Evolutionary conservation across 2,113 vertebrate genomes (phyloP).

Genomic region (Myiozetetes cayanensis): DNA sequence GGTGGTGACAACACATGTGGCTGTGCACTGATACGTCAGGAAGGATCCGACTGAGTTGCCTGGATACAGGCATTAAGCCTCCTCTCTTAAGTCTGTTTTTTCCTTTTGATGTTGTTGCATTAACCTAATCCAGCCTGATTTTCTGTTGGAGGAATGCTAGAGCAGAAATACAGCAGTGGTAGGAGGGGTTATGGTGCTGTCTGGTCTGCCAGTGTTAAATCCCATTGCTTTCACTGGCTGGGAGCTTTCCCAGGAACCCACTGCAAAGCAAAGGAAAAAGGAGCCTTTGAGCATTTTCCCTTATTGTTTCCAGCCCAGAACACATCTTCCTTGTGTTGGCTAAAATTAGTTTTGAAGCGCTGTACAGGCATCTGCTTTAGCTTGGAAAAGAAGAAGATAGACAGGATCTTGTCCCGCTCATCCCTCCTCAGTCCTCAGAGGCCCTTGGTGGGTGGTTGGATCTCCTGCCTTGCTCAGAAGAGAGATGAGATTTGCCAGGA

Average conservation of each 20-base stretch:
- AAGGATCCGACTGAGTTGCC: not conserved
- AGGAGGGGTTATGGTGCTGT: not conserved
- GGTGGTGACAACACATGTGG: not conserved
- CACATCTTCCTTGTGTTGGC: not conserved
- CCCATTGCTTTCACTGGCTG: not conserved
- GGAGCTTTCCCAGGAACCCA: not conserved
- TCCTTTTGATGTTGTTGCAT: not conserved
- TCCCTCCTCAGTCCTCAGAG: not conserved
- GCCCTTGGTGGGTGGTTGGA: not conserved
- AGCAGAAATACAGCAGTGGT: not conserved
- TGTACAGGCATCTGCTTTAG: not conserved
- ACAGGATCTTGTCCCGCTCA: not conserved
- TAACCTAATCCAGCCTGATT: not conserved
- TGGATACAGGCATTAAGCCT: not conserved
- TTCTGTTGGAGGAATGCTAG: not conserved
- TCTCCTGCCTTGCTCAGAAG: not conserved
- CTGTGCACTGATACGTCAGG: fast-evolving
- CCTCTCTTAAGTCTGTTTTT: not conserved
- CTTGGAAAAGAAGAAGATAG: not conserved
- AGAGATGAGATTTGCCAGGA: not conserved
- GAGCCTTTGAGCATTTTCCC: not conserved
- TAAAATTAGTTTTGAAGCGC: not conserved
- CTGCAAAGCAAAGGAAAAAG: not conserved
- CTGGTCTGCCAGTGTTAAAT: not conserved
- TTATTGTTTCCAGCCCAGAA: not conserved